phyloP scores from a whole-genome alignment of 1,140 invertebrate genomes.

The Euura lappo region DNA sequence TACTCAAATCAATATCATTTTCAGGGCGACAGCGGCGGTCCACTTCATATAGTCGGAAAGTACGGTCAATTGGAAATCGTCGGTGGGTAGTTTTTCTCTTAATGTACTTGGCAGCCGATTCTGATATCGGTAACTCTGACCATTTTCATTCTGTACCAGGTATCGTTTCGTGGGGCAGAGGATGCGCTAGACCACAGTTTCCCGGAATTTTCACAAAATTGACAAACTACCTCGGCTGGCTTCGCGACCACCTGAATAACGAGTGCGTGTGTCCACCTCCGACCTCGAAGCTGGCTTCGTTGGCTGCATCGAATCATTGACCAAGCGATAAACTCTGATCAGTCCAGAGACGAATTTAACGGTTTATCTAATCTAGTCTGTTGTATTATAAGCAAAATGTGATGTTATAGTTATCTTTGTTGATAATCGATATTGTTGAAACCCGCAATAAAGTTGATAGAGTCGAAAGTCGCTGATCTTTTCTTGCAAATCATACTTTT shows the following conservation, averaged over 20 bases:
- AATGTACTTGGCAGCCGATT: conserved; percentile 6
- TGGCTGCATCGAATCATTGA: too few species aligned
- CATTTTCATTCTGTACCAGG: conserved; percentile 46
- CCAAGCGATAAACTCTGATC: not conserved
- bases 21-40: conserved; percentile 65
- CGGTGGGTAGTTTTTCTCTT: conserved; percentile 49
- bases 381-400: conserved; percentile 29
- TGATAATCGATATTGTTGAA: not conserved
- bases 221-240: conserved; percentile 73
- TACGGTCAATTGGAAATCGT: conserved; percentile 60
- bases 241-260: conserved; percentile 59
- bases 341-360: not conserved
- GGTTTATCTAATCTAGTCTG: conserved; percentile 47
- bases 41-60: conserved; percentile 56
- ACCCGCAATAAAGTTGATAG: not conserved
- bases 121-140: not conserved
- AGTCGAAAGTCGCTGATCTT: not conserved
- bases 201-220: conserved; percentile 81
- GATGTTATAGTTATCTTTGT: conserved; percentile 15
- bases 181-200: conserved; percentile 74
- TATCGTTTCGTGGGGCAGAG: conserved; percentile 81
- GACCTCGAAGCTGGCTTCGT: not conserved
- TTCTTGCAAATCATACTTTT: not conserved
- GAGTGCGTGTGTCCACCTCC: conserved; percentile 63
- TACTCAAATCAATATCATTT: not conserved